Base-by-base conservation (phyloP, 2,888 invertebrate genomes). In the Spodoptera exigua region DNA sequence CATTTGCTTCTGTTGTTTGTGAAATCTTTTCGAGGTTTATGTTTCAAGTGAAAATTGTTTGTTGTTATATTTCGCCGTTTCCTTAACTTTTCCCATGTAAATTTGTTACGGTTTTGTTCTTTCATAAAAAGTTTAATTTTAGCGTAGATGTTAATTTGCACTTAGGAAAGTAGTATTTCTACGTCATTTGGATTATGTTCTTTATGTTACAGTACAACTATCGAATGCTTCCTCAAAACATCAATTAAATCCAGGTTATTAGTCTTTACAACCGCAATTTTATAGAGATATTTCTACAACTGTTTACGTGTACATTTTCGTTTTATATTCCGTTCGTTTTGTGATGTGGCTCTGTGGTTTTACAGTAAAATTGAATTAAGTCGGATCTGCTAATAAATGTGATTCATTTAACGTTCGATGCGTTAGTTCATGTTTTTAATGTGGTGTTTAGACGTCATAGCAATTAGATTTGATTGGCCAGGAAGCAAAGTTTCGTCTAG, bases 311-410 rank as follows among this genome's bases (percentile, higher is more conserved):
- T 43, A 35, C 7, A 16, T 70, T 64, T 62, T 48, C 36, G 43
- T 37, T 45, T 43, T 27, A 32, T 62, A 52, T 64, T 35, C n/a
- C 34, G 45, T 36, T 71, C 32, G 2, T 32, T 41, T 27, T 58
- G 27, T 67, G 72, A 65, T 71, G 67, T 71, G 52, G 66, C 40
- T 11, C 34, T 52, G 51, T 13, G 68, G 73, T 68, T 60, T 59
- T 18, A 46, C 68, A 46, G 53, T 54, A 32, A 66, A 72, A 48
- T 34, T 40, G 60, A 54, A 67, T 57, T 39, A 51, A 47, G 46
- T 67, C 69, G 44, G 32, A 45, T 40, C 55, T 61, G 51, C 41
- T 54, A 44, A 73, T 69, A 69, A 68, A 53, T 53, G 17, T 72
- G 69, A 73, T 49, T 69, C 52, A 73, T 73, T 55, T 44, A 52